A percentile compares a stretch with the other conserved stretches of the same genome.
Conservation (phyloP, 2,797 vertebrate species). For the Huso huso region DNA sequence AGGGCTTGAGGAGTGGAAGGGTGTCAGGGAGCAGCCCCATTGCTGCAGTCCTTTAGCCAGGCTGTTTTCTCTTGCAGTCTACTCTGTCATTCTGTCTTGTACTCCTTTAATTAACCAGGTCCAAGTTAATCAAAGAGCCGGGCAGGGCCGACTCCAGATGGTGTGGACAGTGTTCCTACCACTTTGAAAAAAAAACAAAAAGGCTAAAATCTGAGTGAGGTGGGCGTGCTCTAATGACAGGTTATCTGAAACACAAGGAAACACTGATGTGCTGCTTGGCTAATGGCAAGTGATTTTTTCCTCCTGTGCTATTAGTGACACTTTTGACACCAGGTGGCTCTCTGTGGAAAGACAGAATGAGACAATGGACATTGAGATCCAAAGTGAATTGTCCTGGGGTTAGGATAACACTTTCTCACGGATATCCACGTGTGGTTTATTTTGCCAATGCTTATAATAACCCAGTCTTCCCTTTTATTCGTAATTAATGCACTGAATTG, state of each 20-base stretch:
- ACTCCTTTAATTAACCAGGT: constrained; percentile 27
- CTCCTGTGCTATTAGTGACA: constrained; percentile 36
- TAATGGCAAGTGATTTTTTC: constrained; percentile 27
- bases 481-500: no score
- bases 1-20: neutral
- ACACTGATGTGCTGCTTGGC: constrained; percentile 13
- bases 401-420: constrained; percentile 35
- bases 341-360: constrained; percentile 52
- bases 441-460: no score
- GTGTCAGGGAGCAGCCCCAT: neutral
- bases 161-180: constrained; percentile 18
- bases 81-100: constrained; percentile 20
- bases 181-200: constrained; percentile 16
- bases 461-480: no score
- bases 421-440: neutral
- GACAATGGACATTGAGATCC: constrained; percentile 56
- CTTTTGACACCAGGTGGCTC: constrained; percentile 61
- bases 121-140: constrained; percentile 16
- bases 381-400: constrained; percentile 44
- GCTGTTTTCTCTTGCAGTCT: constrained; percentile 44
- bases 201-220: constrained; percentile 12
- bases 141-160: constrained; percentile 4
- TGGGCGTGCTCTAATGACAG: constrained; percentile 28
- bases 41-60: constrained; percentile 31
- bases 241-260: constrained; percentile 26